Conservation (phyloP, 2,113 vertebrate species). For the Mus spicilegus region DNA sequence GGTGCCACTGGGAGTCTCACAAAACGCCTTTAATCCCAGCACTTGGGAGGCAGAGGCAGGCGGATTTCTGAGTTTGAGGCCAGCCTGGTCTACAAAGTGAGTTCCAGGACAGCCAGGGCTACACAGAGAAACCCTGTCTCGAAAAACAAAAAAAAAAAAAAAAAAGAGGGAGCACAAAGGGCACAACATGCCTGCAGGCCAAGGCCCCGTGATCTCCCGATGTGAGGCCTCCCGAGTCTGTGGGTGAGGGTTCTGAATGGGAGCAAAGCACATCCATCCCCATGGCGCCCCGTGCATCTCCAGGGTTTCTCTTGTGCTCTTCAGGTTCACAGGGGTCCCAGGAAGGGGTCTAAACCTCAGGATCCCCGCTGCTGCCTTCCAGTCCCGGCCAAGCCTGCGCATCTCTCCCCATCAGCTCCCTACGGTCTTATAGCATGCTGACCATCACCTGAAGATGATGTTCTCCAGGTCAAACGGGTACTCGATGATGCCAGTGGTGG, state of each 20-base stretch:
- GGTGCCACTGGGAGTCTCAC: too few relatives aligned
- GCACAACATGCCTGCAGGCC: not conserved
- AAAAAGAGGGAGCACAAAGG: too few relatives aligned
- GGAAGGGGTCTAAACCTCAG: not conserved
- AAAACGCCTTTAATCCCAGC: not conserved
- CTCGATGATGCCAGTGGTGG: constrained; percentile 97
- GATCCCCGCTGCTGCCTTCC: not conserved
- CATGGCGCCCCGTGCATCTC: not conserved
- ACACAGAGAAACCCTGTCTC: too few relatives aligned
- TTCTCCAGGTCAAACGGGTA: constrained; percentile 98
- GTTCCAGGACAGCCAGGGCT: too few relatives aligned
- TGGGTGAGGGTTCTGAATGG: not conserved
- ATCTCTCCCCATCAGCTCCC: too few relatives aligned
- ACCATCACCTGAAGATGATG: constrained; percentile 95
- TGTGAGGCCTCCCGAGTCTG: not conserved
- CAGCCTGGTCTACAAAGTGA: too few relatives aligned
- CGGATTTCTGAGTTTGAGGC: too few relatives aligned
- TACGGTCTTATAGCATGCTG: rapidly evolving
- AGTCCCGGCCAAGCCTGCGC: too few relatives aligned
- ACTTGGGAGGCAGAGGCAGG: too few relatives aligned
- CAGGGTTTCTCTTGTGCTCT: not conserved
- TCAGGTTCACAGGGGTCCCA: not conserved
- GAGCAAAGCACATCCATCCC: rapidly evolving
- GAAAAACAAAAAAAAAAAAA: too few relatives aligned
- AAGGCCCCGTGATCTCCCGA: not conserved